A percentile compares a stretch with the other conserved stretches of the same genome.
These are phyloP conservation scores for Prunella himalayana DNA, from an alignment of 2,113 vertebrate genomes.

Conservation along the genomic window DNA sequence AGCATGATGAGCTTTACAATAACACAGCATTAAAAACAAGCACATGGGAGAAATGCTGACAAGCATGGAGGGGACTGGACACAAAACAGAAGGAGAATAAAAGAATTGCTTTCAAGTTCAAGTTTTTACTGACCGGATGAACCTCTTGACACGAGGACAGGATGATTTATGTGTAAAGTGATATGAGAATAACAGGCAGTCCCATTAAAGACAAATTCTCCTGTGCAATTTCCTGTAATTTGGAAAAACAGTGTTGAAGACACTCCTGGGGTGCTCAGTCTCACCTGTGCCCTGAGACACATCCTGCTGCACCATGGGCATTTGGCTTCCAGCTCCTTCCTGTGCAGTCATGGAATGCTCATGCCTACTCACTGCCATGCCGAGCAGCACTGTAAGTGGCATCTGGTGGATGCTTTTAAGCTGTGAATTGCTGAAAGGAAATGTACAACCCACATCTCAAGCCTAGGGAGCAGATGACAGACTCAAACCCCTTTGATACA, in stretches of 20 bases:
- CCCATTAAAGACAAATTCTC: background rate
- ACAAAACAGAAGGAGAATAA: background rate
- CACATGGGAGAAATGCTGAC: background rate
- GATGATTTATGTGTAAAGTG: background rate
- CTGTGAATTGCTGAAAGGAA: background rate
- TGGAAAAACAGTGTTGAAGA: background rate
- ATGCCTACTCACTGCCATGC: background rate
- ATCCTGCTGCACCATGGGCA: rapidly evolving
- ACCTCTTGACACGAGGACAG: background rate
- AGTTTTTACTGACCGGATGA: background rate
- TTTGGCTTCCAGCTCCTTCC: background rate
- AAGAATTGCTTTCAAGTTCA: background rate
- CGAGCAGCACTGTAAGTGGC: background rate
- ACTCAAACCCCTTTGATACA: background rate
- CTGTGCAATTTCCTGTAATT: background rate
- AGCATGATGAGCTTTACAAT: background rate
- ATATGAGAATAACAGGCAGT: background rate
- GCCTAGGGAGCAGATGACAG: background rate
- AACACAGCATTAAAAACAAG: background rate
- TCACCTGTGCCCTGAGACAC: background rate
- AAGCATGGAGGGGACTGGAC: background rate
- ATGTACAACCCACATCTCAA: background rate
- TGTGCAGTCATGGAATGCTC: background rate
- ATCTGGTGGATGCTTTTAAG: background rate
- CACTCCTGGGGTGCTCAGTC: background rate